Conservation (phyloP, 2,797 vertebrate genomes). For the Lerista edwardsae region DNA sequence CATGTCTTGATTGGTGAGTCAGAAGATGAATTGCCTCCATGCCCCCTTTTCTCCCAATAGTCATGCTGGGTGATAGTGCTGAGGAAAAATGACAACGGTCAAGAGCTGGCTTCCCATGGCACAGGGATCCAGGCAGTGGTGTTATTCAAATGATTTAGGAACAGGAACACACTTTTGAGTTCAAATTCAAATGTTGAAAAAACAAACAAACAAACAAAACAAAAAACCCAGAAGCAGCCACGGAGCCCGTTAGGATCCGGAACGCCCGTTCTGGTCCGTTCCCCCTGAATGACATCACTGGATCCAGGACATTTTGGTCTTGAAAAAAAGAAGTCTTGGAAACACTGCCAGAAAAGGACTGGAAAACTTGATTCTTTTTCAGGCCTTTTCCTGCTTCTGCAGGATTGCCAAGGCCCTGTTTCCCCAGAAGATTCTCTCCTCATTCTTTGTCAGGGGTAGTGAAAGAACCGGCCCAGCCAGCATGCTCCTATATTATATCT, state of each 20-base stretch:
- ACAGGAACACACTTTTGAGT: too few species aligned
- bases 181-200: too few species aligned
- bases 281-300: too few species aligned
- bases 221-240: too few species aligned
- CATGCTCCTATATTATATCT: too few species aligned
- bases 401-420: neutral
- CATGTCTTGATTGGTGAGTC: neutral
- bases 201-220: too few species aligned
- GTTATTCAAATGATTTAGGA: too few species aligned
- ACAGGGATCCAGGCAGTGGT: too few species aligned
- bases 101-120: conserved; percentile 14
- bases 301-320: neutral
- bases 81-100: conserved; percentile 18
- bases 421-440: neutral
- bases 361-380: too few species aligned
- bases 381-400: neutral
- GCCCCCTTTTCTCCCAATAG: neutral
- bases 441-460: neutral
- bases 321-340: neutral
- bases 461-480: neutral
- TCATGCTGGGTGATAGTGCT: neutral
- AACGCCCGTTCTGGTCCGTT: too few species aligned
- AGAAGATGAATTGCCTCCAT: neutral
- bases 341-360: neutral
- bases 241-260: too few species aligned